Conservation (phyloP, 2,888 invertebrate genomes). For the Sicus ferrugineus region DNA sequence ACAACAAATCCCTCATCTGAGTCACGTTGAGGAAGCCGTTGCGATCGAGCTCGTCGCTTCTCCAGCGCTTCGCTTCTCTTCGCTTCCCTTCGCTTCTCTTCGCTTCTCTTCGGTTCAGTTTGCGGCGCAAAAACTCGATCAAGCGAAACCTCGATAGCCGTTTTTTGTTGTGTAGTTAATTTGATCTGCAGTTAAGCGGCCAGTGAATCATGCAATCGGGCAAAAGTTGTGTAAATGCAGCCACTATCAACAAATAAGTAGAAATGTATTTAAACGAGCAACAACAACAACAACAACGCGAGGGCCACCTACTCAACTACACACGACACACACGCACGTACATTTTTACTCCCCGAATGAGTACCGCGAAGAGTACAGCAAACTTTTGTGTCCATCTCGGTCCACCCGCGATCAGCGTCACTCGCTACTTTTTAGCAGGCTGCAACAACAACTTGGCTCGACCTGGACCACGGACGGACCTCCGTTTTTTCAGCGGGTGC, state of each 20-base stretch:
- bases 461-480: background rate
- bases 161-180: background rate
- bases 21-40: background rate
- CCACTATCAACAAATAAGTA: background rate
- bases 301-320: background rate
- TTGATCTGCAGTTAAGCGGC: background rate
- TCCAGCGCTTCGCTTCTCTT: background rate
- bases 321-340: background rate
- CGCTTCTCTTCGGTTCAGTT: no score
- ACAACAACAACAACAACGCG: constrained; percentile 16
- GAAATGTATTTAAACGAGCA: constrained; percentile 8
- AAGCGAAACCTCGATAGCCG: background rate
- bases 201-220: background rate
- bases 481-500: background rate
- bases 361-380: no score
- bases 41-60: background rate
- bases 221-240: background rate
- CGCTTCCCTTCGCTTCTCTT: no score
- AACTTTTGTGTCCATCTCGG: no score
- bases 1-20: no score
- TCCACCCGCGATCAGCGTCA: no score
- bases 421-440: background rate
- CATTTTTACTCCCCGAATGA: no score
- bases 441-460: background rate
- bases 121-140: background rate